A percentile compares a stretch with the other conserved stretches of the same genome.
These are phyloP conservation scores for Schrankia costaestrigalis DNA, from an alignment of 2,888 invertebrate species.

Conservation along the genomic window DNA sequence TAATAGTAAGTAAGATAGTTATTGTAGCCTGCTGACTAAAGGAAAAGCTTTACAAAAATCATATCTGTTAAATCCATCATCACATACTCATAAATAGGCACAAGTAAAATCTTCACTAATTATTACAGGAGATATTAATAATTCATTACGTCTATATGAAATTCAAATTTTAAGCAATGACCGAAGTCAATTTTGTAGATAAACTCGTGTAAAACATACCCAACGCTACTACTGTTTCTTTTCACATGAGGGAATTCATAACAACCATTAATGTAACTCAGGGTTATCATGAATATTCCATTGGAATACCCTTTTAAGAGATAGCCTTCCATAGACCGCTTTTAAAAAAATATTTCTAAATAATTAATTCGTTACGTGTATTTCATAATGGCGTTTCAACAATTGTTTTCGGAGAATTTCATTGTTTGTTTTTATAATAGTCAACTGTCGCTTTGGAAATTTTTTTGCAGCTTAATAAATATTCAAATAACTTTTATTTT, in stretches of 20 bases:
- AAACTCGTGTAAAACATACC: conserved; percentile 42
- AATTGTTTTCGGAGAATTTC: too few relatives aligned
- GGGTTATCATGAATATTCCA: conserved; percentile 65
- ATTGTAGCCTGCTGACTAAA: too few relatives aligned
- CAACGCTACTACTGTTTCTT: conserved; percentile 46
- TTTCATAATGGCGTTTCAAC: conserved; percentile 30
- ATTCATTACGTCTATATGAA: conserved; percentile 20
- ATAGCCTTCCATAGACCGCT: conserved; percentile 42
- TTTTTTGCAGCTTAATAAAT: too few relatives aligned
- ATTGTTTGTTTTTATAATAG: too few relatives aligned
- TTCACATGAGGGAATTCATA: conserved; percentile 62
- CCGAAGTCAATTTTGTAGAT: conserved; percentile 43
- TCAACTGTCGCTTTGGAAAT: too few relatives aligned
- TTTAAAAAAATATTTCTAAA: conserved; percentile 50
- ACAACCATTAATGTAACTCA: conserved; percentile 65
- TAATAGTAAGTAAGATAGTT: too few relatives aligned
- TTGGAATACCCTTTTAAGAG: conserved; percentile 58
- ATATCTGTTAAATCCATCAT: too few relatives aligned
- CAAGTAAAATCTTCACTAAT: too few relatives aligned
- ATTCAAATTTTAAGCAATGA: conserved; percentile 33
- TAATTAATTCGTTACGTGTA: conserved; percentile 40
- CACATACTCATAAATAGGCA: too few relatives aligned
- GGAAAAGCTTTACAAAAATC: too few relatives aligned
- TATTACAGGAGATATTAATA: too few relatives aligned
- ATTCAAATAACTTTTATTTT: too few relatives aligned